Base-by-base conservation (phyloP, 1,140 invertebrate genomes). In the Magallana gigas region DNA sequence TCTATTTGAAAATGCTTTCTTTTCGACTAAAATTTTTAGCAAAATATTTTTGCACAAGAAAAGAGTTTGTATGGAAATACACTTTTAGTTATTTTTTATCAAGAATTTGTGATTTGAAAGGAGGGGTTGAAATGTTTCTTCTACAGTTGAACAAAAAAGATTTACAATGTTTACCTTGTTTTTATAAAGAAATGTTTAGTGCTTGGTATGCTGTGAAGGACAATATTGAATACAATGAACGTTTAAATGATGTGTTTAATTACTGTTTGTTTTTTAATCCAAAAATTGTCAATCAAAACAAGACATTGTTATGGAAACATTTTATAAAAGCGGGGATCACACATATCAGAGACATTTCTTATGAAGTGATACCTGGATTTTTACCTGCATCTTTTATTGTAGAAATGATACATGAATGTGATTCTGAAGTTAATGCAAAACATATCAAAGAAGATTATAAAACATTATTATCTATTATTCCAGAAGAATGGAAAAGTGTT, bases 351-450 rank as follows among this genome's bases (percentile, higher is more conserved):
- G 59, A 60, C 8, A 60, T 60, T 60, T 6, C 59, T 8, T 60
- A 6, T 60, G 16, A 60, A 60, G 59, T 60, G 1, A 60, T 60
- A 60, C 59, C 59, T 60, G 59, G 59, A 6, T 60, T 60, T 60
- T 8, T 68, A 68, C 62, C 62, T 68, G 16, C 8, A n/a, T 68
- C 62, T n/a, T 68, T n/a, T 18, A 68, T 68, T 68, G 62, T 68
- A 18, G n/a, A 68, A n/a, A 68, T 68, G 1, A n/a, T 68, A n/a
- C 62, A n/a, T 0, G 62, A 68, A 68, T n/a, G n/a, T n/a, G 7
- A 68, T 68, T 3, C 62, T n/a, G 62, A 68, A 4, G 3, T n/a
- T 2, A 68, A 18, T 68, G 62, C 16, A 68, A n/a, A n/a, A n/a
- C 1, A 18, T 0, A 68, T 18, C 1, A 68, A 60, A 8, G 16